Evolutionary conservation across 2,113 vertebrate species (phyloP).

Genomic region (Nipponia nippon): DNA sequence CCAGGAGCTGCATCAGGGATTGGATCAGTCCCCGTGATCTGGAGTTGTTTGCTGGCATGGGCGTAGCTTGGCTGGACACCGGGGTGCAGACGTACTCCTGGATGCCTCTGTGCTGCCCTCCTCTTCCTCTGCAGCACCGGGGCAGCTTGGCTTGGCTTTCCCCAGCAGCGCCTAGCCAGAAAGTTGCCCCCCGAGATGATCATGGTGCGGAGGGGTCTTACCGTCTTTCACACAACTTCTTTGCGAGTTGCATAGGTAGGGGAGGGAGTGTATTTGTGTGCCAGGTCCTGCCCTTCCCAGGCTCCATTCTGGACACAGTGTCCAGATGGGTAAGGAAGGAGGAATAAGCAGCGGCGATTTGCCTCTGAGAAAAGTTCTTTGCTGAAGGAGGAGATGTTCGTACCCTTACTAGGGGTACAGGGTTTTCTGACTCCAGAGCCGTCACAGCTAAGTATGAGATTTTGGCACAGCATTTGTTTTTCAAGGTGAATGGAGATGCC

Average conservation of each 20-base stretch:
- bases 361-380: not conserved
- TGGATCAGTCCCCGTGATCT: not conserved
- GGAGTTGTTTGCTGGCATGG: not conserved
- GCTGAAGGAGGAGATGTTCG: not conserved
- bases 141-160: not conserved
- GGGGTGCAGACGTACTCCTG: not conserved
- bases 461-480: not conserved
- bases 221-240: not conserved
- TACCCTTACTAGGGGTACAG: not conserved
- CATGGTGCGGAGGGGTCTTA: not conserved
- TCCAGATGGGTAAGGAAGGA: not conserved
- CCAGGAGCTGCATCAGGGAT: not conserved
- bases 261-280: not conserved
- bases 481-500: not conserved
- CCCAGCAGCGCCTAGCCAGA: not conserved
- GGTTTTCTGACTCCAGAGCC: not conserved
- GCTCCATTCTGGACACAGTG: accelerated
- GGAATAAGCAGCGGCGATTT: not conserved
- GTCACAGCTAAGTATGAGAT: not conserved
- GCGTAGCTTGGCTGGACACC: not conserved
- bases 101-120: not conserved
- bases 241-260: not conserved
- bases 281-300: not conserved
- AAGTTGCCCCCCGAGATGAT: not conserved
- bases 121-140: not conserved